Evolutionary conservation across 2,113 vertebrate genomes (phyloP), one percentile per base, ranked within the genome.

Genomic region (Calonectris borealis): DNA sequence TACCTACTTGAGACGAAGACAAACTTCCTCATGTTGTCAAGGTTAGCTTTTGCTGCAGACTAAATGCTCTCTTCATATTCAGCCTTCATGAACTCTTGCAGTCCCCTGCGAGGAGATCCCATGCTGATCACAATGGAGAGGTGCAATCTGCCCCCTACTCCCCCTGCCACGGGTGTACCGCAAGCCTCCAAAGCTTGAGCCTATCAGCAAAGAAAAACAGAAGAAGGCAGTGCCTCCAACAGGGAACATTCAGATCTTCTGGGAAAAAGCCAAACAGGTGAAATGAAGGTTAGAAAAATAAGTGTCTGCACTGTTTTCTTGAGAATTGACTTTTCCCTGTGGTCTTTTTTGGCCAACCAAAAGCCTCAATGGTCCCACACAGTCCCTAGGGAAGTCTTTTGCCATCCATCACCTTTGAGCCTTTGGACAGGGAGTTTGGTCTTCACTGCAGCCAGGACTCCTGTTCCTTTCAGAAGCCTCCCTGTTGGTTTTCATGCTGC

Each of bases 141-240:
- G 6, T 44, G 27, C 44, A 71, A 18, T 44, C 32, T 80, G 22
- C 13, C 3, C 14, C 21, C n/a, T 64, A 6, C 2, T 89, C 6
- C 4, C 8, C 8, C 2, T 0, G 1, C 2, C 21, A 13, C 5
- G 7, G 5, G 5, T 21, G 24, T 11, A 46, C 15, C 19, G 51
- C 20, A 84, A 65, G 6, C 16, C 52, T 55, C n/a, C 69, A 55
- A 27, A 82, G 1, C 10, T 34, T 69, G 7, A 90, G 40, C 5
- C 9, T 44, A 8, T 51, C 34, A 51, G 22, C 29, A 76, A 79
- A 72, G 3, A 26, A 72, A 88, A 85, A 6, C 2, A 79, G 29
- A 68, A 58, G 5, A 60, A 42, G 16, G 25, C 2, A 9, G 16
- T 64, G 34, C 6, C 2, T 38, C 52, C 36, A 61, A 32, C 8